Evolutionary conservation across 2,113 vertebrate species (phyloP), one percentile per base, ranked within the genome.

Genomic region (Xiphorhynchus elegans): DNA sequence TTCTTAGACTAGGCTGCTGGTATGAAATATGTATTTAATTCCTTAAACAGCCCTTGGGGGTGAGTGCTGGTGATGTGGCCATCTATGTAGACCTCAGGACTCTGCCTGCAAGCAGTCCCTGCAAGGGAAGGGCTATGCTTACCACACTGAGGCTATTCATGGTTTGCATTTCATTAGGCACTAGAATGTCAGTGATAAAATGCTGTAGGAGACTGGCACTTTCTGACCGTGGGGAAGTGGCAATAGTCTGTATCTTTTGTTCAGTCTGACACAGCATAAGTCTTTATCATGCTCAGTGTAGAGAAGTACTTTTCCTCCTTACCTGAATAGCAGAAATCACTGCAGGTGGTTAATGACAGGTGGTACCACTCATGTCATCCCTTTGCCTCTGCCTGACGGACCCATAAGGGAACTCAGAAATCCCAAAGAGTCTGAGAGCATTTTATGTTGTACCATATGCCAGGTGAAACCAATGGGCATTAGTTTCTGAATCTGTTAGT

Each of bases 101-200:
- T 73, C 18, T 68, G 28, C 11, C 40, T 69, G 6, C 9, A 64
- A 69, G 28, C 1, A 8, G 16, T 19, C 4, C 16, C 31, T 72
- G 11, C 7, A 29, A 62, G 6, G 8, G 5, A 28, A 24, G 6
- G 7, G 7, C 46, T 59, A 10, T 53, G 24, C 6, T 75, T 31
- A 47, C 1, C 2, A 17, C 7, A 10, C 8, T 17, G 17, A 53
- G 17, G 7, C 12, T 47, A 6, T 17, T 62, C 3, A 7, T 13
- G 16, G 19, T 35, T 93, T n/a, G 21, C 62, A 4, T 5, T 80
- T 87, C 53, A 55, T 3, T 21, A 76, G 20, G 5, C 12, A 31
- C 3, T 17, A 1, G 31, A 1, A n/a, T 21, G 7, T 44, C 17
- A 53, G 18, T n/a, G 15, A 53, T 9, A 67, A 86, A 76, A 52